phyloP scores from a whole-genome alignment of 1,140 invertebrate species.

The Diorhabda carinulata region DNA sequence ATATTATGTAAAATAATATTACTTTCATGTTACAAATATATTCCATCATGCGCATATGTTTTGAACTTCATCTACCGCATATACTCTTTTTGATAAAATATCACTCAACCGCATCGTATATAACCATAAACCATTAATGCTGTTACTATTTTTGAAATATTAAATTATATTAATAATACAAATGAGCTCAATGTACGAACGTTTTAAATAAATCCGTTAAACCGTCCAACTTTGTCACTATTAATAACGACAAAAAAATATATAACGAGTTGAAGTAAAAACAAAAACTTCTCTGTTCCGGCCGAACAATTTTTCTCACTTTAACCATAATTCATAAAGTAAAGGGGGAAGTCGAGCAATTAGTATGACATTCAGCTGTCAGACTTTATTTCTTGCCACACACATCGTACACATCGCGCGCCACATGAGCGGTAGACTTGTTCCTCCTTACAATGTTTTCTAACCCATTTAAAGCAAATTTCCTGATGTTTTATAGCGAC shows the following conservation, averaged over 20 bases:
- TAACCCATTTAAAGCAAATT: constrained; percentile 2
- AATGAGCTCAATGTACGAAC: too few species aligned
- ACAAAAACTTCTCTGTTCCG: constrained; percentile 17
- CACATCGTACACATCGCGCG: constrained; percentile 18
- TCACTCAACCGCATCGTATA: too few species aligned
- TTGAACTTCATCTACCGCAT: too few species aligned
- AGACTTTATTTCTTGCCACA: constrained; percentile 19
- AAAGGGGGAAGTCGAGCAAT: constrained; percentile 19
- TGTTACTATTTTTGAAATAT: too few species aligned
- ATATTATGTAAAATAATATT: too few species aligned
- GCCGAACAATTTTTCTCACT: constrained; percentile 19
- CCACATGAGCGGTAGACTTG: constrained; percentile 4
- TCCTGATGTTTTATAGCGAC: constrained; percentile 2
- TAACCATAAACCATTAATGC: too few species aligned
- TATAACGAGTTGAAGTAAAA: constrained; percentile 10
- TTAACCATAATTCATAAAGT: constrained; percentile 14
- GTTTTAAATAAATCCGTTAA: neutral
- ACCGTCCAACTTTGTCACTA: neutral
- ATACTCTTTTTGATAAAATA: too few species aligned
- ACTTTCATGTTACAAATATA: too few species aligned
- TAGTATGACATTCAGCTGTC: constrained; percentile 24
- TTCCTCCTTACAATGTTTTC: neutral
- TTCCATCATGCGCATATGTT: too few species aligned
- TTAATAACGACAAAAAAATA: neutral
- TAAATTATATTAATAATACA: too few species aligned